phyloP scores from a whole-genome alignment of 2,888 invertebrate species.

The Callinectes sapidus region DNA sequence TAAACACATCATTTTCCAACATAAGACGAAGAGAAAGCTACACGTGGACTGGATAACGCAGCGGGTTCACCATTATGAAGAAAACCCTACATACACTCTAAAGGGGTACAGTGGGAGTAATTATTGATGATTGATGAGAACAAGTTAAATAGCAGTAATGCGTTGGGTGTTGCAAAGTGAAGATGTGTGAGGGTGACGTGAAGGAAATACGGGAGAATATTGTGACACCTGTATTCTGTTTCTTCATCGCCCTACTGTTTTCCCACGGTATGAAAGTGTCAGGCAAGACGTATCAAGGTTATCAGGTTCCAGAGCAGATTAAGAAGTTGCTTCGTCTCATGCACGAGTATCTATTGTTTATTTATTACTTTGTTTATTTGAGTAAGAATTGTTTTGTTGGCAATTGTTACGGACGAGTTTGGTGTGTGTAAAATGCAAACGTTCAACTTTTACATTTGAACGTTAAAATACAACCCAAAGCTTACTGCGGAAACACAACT shows the following conservation, averaged over 20 bases:
- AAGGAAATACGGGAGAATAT: background rate
- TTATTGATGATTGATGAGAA: background rate
- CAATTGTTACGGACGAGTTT: background rate
- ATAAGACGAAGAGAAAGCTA: background rate
- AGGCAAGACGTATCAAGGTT: background rate
- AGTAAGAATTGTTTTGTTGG: background rate
- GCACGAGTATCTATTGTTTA: background rate
- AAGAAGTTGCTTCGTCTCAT: background rate
- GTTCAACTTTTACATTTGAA: background rate
- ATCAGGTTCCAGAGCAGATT: background rate
- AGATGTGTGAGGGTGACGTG: background rate
- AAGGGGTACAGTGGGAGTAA: background rate
- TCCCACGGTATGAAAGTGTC: background rate
- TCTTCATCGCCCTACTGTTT: background rate
- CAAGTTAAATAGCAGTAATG: background rate
- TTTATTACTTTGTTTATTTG: background rate
- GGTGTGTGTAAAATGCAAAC: background rate
- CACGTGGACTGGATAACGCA: background rate
- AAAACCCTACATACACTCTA: background rate
- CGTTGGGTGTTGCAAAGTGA: background rate
- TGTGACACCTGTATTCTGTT: background rate
- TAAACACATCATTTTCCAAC: background rate
- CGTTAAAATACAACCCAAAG: slow-evolving; percentile 6
- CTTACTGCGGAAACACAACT: background rate
- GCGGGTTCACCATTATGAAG: background rate